A percentile compares a stretch with the other conserved stretches of the same genome.
phyloP scores from a whole-genome alignment of 2,113 vertebrate species.

The Aphyosemion australe region DNA sequence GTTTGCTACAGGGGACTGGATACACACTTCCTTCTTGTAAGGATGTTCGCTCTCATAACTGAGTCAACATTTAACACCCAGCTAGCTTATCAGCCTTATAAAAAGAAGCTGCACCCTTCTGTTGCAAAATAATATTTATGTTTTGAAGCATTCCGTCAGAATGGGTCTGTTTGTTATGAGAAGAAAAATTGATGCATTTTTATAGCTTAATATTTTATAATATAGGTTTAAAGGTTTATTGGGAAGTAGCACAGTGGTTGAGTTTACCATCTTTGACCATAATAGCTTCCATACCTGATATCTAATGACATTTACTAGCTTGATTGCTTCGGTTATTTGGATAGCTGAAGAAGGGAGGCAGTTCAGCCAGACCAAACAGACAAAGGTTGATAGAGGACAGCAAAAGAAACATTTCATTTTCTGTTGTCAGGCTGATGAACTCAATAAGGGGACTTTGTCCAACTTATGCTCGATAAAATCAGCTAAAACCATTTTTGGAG shows the following conservation, averaged over 20 bases:
- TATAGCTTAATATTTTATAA: too few relatives aligned
- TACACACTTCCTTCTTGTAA: slow-evolving; percentile 19
- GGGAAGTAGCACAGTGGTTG: not conserved
- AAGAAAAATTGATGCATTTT: too few relatives aligned
- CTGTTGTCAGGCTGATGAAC: too few relatives aligned
- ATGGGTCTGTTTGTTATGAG: too few relatives aligned
- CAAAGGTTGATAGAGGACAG: too few relatives aligned
- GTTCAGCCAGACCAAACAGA: not conserved
- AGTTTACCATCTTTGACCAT: not conserved
- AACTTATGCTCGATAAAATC: not conserved
- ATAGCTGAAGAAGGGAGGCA: not conserved
- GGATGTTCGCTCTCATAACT: not conserved
- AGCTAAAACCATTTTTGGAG: not conserved
- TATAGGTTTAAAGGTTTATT: not conserved
- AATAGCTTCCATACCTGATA: not conserved
- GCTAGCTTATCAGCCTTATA: not conserved
- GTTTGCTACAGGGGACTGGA: slow-evolving; percentile 28
- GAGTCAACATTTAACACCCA: not conserved
- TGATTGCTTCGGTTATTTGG: not conserved
- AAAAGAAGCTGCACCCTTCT: not conserved
- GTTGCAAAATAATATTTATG: not conserved
- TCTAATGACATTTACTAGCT: not conserved
- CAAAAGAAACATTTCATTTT: too few relatives aligned
- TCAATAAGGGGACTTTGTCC: too few relatives aligned
- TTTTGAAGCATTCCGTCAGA: too few relatives aligned